Conservation (phyloP, 2,797 vertebrate genomes). For the Notolepis coatsorum region DNA sequence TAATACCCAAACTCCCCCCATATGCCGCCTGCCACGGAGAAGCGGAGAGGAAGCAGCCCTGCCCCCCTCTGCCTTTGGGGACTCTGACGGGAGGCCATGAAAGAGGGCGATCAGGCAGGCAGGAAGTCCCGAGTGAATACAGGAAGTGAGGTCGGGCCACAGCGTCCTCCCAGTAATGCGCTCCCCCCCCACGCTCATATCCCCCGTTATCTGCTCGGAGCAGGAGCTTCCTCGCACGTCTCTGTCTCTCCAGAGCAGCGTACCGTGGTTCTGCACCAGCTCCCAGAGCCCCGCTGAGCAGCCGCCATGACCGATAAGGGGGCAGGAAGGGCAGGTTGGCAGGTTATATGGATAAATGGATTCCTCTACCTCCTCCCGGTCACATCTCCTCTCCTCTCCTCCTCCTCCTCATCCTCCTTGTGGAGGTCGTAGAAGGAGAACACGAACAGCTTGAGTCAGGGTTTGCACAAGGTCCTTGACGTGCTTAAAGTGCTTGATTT, state of each 20-base stretch:
- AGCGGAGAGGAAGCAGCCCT: slow-evolving; percentile 48
- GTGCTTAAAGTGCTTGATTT: too few species aligned
- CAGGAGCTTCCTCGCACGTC: slow-evolving; percentile 72
- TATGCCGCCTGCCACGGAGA: slow-evolving; percentile 30
- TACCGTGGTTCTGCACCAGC: too few species aligned
- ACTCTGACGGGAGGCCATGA: slow-evolving; percentile 44
- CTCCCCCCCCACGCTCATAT: slow-evolving; percentile 63
- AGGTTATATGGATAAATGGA: not conserved
- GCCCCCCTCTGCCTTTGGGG: slow-evolving; percentile 27
- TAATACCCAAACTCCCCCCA: slow-evolving; percentile 13
- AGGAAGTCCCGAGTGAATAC: slow-evolving; percentile 78
- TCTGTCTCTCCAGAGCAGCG: slow-evolving; percentile 24
- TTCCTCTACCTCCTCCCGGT: not conserved
- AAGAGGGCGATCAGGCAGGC: slow-evolving; percentile 56
- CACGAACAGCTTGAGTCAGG: too few species aligned
- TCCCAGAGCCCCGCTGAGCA: slow-evolving; percentile 34
- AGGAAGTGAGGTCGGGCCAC: slow-evolving; percentile 77
- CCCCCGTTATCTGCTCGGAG: slow-evolving; percentile 69
- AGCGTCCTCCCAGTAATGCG: slow-evolving; percentile 61
- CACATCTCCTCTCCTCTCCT: too few species aligned
- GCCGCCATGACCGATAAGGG: not conserved
- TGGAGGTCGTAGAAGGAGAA: too few species aligned
- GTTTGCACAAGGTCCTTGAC: too few species aligned
- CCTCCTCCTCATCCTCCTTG: too few species aligned
- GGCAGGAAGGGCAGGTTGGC: not conserved